Percentiles rank a stretch among this genome's conserved stretches.
These are phyloP conservation scores for Nezara viridula DNA, from an alignment of 2,888 invertebrate species.

Conservation along the genomic window DNA sequence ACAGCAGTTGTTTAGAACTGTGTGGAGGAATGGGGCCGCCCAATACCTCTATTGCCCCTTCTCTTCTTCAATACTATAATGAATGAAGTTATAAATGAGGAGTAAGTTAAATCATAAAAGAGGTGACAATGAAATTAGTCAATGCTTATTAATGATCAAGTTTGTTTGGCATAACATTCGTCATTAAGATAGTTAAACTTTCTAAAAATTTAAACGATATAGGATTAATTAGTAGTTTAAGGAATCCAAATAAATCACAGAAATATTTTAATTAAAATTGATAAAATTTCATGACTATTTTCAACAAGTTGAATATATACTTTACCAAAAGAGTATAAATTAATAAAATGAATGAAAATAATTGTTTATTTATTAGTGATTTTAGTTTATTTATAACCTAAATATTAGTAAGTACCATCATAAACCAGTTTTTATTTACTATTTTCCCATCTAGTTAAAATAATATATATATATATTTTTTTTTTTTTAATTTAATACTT, in stretches of 20 bases:
- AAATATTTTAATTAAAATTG: no score
- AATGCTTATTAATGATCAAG: background rate
- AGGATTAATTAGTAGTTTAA: background rate
- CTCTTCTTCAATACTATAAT: background rate
- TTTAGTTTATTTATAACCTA: no score
- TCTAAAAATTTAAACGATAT: background rate
- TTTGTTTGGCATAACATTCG: background rate
- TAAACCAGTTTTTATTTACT: no score
- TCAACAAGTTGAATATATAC: no score
- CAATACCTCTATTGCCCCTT: conserved; percentile 34
- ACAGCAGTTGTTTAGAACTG: conserved; percentile 52
- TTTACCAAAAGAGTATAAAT: no score
- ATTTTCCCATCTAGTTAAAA: no score
- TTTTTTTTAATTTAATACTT: no score
- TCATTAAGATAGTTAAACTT: background rate
- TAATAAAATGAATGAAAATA: no score
- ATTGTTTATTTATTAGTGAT: no score
- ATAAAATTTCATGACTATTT: no score
- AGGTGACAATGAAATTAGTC: background rate
- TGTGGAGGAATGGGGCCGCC: conserved; percentile 59
- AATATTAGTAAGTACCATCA: no score
- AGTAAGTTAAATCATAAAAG: background rate
- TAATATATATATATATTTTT: no score
- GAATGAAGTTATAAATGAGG: background rate
- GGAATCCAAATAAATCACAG: background rate